phyloP scores from a whole-genome alignment of 2,113 vertebrate species.

The Lagopus muta region DNA sequence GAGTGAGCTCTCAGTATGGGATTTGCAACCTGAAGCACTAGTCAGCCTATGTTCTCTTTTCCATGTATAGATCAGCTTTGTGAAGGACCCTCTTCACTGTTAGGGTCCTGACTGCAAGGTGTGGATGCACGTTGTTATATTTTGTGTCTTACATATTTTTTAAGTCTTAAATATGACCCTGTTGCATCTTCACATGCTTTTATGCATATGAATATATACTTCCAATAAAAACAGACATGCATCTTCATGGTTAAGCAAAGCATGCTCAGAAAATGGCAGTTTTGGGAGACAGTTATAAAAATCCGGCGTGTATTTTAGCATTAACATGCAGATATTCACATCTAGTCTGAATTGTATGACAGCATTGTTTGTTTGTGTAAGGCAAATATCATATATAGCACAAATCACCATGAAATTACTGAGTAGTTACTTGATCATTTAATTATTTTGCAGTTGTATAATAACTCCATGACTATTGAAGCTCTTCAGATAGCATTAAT shows the following conservation, averaged over 20 bases:
- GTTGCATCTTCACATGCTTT: not conserved
- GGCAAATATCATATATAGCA: slow-evolving; percentile 60
- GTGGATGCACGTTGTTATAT: not conserved
- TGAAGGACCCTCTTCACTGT: not conserved
- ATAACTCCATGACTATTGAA: slow-evolving; percentile 67
- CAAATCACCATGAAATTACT: slow-evolving; percentile 76
- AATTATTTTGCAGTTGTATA: slow-evolving; percentile 71
- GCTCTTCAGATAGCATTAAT: slow-evolving; percentile 72
- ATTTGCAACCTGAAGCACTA: not conserved
- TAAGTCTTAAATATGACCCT: not conserved
- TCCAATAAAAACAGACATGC: slow-evolving; percentile 37
- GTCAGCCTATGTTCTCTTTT: rapidly evolving
- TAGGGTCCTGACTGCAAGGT: not conserved
- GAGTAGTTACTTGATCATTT: slow-evolving; percentile 70
- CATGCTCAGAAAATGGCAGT: not conserved
- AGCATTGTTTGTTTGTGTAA: slow-evolving; percentile 69
- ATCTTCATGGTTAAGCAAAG: slow-evolving; percentile 19
- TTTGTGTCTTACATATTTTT: not conserved
- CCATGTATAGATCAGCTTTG: not conserved
- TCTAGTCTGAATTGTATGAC: slow-evolving; percentile 29
- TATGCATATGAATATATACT: not conserved
- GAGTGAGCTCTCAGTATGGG: not conserved
- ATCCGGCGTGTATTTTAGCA: slow-evolving; percentile 18
- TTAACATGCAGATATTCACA: slow-evolving; percentile 35
- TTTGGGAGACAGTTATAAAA: slow-evolving; percentile 24